These are phyloP conservation scores for Porites divaricata DNA, from an alignment of 92 coral and sea anemone genomes.

Conservation along the genomic window DNA sequence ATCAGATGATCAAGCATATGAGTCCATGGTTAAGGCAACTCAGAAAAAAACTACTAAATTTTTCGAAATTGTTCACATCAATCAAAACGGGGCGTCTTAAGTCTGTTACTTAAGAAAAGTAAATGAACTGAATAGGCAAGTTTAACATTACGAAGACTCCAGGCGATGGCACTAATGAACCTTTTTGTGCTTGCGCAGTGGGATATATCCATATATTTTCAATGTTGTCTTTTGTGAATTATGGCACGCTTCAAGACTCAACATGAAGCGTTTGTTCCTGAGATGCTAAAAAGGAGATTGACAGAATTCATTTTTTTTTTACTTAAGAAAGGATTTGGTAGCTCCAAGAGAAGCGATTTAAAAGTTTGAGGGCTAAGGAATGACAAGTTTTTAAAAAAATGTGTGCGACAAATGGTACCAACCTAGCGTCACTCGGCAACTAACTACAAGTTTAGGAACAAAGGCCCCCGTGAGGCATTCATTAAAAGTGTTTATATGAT, in stretches of 20 bases:
- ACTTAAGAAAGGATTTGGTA: background rate
- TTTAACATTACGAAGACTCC: background rate
- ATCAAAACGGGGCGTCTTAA: background rate
- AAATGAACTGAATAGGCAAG: background rate
- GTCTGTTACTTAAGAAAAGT: background rate
- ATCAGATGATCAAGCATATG: background rate
- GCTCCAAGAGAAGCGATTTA: background rate
- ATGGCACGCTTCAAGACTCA: conserved; percentile 21
- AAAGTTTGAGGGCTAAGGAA: background rate
- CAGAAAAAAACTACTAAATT: background rate
- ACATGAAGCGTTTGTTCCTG: conserved; percentile 5
- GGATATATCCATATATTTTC: conserved; percentile 11
- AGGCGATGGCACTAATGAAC: background rate
- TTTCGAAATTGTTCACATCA: background rate
- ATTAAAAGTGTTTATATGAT: conserved; percentile 7
- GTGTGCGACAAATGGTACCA: background rate
- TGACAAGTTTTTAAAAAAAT: background rate
- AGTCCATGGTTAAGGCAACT: background rate
- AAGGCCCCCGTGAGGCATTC: conserved; percentile 5
- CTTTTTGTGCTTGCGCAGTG: background rate
- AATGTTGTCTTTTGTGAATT: background rate
- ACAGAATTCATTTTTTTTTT: background rate
- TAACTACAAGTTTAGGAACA: background rate
- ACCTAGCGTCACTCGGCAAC: conserved; percentile 38
- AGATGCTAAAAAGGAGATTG: background rate